Evolutionary conservation across 2,797 vertebrate genomes (phyloP).

Genomic region (Micromesistius poutassou): DNA sequence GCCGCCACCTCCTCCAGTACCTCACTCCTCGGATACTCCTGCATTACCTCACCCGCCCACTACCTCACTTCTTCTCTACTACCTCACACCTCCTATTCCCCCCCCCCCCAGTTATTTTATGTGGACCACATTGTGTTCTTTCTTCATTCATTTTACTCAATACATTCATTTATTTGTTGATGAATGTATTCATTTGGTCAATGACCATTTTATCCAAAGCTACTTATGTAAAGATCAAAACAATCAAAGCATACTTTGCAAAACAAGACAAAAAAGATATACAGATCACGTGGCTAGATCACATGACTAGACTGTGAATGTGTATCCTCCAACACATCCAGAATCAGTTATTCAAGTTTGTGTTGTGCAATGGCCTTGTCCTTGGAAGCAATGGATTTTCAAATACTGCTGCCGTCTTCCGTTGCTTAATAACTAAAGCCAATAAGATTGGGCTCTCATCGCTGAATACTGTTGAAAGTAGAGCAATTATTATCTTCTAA

Average conservation of each 20-base stretch:
- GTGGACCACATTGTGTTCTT: background rate
- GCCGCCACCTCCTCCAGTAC: background rate
- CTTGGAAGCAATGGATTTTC: background rate
- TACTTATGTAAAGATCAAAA: too few relatives aligned
- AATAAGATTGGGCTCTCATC: background rate
- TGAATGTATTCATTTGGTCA: background rate
- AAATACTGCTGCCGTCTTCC: background rate
- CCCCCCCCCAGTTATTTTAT: too few relatives aligned
- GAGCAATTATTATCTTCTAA: background rate
- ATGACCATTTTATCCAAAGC: background rate
- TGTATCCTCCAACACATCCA: background rate
- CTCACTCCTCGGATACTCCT: background rate
- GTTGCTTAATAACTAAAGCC: background rate
- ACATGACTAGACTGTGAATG: background rate
- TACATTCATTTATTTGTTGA: background rate
- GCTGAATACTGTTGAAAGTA: background rate
- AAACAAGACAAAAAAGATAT: too few relatives aligned
- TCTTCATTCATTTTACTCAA: background rate
- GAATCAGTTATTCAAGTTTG: background rate
- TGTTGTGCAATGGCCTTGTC: background rate
- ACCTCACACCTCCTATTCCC: background rate
- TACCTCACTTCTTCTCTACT: background rate
- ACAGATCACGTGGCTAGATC: too few relatives aligned
- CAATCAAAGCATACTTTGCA: too few relatives aligned
- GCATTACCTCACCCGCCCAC: background rate